Conservation (phyloP, 2,113 vertebrate genomes). For the Cricetomys ansorgei region DNA sequence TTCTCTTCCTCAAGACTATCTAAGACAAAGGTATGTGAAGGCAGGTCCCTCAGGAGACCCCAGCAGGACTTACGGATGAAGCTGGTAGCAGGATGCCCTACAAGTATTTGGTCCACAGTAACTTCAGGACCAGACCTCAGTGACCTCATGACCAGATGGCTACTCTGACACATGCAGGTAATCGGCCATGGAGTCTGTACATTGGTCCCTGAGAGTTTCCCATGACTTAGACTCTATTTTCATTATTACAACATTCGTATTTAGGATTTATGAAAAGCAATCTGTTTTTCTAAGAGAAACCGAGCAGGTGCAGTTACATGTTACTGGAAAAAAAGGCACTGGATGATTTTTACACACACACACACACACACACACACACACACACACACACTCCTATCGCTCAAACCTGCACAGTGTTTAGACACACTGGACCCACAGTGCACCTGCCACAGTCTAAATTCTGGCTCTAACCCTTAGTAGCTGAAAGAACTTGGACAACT, state of each 20-base stretch:
- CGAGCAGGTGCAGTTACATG: not conserved
- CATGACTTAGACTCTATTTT: not conserved
- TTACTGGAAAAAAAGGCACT: not conserved
- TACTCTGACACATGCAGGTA: not conserved
- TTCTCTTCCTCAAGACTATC: not conserved
- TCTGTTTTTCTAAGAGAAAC: not conserved
- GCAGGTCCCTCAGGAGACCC: not conserved
- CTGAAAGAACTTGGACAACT: not conserved
- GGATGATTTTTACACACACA: not conserved
- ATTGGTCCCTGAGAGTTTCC: not conserved
- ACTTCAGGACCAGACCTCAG: not conserved
- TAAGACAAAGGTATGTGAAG: not conserved
- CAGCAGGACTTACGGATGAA: not conserved
- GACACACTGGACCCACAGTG: not conserved
- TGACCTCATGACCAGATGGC: no score
- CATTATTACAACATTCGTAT: not conserved
- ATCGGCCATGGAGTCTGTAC: not conserved
- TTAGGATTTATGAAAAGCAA: not conserved
- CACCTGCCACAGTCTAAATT: not conserved
- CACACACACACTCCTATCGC: not conserved
- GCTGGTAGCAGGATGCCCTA: fast-evolving
- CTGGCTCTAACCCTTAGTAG: not conserved
- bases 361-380: no score
- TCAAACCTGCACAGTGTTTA: not conserved
- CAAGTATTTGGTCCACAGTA: not conserved